These are phyloP conservation scores for Psephotus haematonotus DNA, from an alignment of 2,113 vertebrate species.

Conservation along the genomic window DNA sequence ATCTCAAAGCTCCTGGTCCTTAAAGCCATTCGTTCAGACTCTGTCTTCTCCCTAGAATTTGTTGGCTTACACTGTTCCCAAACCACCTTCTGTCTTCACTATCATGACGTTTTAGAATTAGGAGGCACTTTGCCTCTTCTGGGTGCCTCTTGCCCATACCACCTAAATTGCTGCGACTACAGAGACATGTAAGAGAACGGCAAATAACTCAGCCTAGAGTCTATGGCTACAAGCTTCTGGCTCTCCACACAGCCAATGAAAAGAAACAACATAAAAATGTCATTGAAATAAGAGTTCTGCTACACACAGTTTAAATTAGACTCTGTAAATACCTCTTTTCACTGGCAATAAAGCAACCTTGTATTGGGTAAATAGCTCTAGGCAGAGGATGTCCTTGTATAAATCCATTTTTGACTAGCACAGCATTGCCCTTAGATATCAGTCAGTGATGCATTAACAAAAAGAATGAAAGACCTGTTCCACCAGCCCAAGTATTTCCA, in stretches of 20 bases:
- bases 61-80: neutral
- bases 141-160: neutral
- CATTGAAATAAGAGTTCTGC: neutral
- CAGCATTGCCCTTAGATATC: neutral
- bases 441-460: neutral
- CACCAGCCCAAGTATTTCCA: slow-evolving; percentile 95
- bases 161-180: neutral
- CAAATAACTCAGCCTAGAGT: neutral
- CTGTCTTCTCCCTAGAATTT: neutral
- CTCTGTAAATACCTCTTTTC: neutral
- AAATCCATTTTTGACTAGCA: neutral
- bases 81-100: neutral
- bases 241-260: neutral
- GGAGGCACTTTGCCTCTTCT: neutral
- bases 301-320: neutral
- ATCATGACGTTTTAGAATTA: neutral
- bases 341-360: neutral
- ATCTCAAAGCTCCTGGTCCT: neutral
- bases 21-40: neutral
- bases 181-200: neutral
- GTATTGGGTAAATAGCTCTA: neutral
- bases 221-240: neutral
- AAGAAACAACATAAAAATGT: neutral
- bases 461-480: slow-evolving; percentile 82
- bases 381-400: neutral